phyloP scores from a whole-genome alignment of 2,113 vertebrate genomes.

The Sialia sialis region DNA sequence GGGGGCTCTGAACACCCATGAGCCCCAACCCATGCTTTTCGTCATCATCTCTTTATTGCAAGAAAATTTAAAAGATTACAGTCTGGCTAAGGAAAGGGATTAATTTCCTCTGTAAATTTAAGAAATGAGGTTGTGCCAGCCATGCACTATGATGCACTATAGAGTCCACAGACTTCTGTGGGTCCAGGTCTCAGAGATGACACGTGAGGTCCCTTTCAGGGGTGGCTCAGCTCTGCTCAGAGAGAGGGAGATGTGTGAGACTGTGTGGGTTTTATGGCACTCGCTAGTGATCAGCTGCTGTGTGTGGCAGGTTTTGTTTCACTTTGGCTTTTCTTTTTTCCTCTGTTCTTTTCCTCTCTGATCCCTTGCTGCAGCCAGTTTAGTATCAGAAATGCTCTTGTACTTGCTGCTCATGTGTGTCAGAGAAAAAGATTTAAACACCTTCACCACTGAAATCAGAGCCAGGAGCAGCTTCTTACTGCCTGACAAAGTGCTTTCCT shows the following conservation, averaged over 20 bases:
- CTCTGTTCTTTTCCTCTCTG: background rate
- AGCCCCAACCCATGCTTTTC: background rate
- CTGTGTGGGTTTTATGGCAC: background rate
- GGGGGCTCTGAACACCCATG: background rate
- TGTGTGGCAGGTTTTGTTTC: background rate
- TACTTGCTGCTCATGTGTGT: background rate
- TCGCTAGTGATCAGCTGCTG: background rate
- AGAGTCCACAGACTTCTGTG: background rate
- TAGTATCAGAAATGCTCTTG: background rate
- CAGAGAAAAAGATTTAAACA: background rate
- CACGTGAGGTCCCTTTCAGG: accelerated
- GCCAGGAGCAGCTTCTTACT: background rate
- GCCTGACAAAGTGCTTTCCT: background rate
- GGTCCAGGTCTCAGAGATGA: background rate
- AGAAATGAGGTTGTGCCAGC: background rate
- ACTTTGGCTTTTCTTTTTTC: background rate
- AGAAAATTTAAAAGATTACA: background rate
- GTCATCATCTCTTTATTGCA: background rate
- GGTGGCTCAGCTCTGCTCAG: background rate
- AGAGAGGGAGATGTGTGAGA: background rate
- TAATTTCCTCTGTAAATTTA: background rate
- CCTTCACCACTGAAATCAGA: background rate
- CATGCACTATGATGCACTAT: background rate
- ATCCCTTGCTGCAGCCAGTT: background rate
- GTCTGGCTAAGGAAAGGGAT: background rate